A percentile compares a stretch with the other conserved stretches of the same genome.
These are phyloP conservation scores for Polydrusus tereticollis DNA, from an alignment of 2,888 invertebrate genomes.

Conservation along the genomic window DNA sequence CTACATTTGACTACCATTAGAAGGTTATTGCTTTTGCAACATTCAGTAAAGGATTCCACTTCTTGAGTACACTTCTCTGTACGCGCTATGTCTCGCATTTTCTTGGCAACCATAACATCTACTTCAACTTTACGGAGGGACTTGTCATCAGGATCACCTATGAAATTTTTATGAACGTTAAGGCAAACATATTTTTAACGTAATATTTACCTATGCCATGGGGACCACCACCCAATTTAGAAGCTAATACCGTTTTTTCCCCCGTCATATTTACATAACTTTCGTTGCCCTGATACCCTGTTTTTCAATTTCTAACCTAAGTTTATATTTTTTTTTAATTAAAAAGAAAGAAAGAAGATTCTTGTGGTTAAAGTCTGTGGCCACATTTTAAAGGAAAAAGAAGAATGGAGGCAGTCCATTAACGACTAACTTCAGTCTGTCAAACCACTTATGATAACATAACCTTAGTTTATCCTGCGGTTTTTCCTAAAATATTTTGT, in stretches of 20 bases:
- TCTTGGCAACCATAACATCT: conserved; percentile 90
- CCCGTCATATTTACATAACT: conserved; percentile 15
- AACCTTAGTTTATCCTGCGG: neutral
- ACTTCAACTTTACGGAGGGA: conserved; percentile 88
- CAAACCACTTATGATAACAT: too few species aligned
- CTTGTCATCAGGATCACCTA: conserved; percentile 89
- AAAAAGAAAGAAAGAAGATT: too few species aligned
- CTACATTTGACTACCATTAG: conserved; percentile 83
- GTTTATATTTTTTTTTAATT: too few species aligned
- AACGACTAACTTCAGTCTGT: too few species aligned
- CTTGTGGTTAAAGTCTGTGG: too few species aligned
- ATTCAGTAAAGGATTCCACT: conserved; percentile 79
- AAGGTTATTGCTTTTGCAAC: conserved; percentile 77
- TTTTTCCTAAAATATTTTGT: neutral
- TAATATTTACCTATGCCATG: conserved; percentile 53
- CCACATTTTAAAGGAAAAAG: too few species aligned
- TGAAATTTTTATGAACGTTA: conserved; percentile 52
- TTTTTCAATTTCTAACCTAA: too few species aligned
- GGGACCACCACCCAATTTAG: conserved; percentile 51
- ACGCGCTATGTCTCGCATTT: conserved; percentile 87
- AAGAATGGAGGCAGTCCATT: too few species aligned
- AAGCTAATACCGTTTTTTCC: conserved; percentile 23
- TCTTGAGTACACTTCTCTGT: conserved; percentile 81
- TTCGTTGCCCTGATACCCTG: too few species aligned
- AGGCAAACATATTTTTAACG: neutral